Conservation (phyloP, 1,140 invertebrate species). For the Samia ricini region DNA sequence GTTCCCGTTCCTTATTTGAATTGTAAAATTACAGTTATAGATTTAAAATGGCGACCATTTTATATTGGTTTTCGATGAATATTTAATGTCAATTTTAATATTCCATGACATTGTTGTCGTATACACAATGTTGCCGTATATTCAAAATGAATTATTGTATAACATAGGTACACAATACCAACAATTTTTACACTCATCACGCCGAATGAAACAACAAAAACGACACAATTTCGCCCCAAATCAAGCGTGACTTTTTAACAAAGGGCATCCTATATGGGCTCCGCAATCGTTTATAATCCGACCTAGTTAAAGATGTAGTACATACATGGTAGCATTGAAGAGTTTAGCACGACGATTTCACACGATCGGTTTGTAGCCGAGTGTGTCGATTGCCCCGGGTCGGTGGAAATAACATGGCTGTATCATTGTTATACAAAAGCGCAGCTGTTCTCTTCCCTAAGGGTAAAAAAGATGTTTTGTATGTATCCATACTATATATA, state of each 20-base stretch:
- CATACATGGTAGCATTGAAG: constrained; percentile 1
- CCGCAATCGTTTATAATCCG: constrained; percentile 50
- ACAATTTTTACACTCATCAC: constrained; percentile 68
- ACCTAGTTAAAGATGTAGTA: constrained; percentile 35
- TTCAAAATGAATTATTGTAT: neutral
- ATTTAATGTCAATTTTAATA: neutral
- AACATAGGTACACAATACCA: constrained; percentile 30
- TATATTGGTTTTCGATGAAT: neutral
- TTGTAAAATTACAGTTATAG: neutral
- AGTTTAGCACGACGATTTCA: constrained; percentile 22
- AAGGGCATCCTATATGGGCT: constrained; percentile 53
- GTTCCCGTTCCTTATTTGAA: constrained; percentile 15
- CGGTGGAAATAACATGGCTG: constrained; percentile 61
- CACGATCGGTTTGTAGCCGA: constrained; percentile 38
- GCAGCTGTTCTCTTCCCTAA: constrained; percentile 70
- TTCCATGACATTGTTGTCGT: neutral
- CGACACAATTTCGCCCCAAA: constrained; percentile 71
- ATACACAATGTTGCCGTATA: constrained; percentile 7
- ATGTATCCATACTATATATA: no score
- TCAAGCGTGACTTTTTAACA: constrained; percentile 72
- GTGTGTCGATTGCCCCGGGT: constrained; percentile 64
- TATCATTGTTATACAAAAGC: constrained; percentile 72
- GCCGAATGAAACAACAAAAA: constrained; percentile 70
- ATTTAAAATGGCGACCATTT: constrained; percentile 18
- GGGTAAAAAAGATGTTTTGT: constrained; percentile 71